Base-by-base conservation (phyloP, 1,140 invertebrate species). In the Papilio machaon region DNA sequence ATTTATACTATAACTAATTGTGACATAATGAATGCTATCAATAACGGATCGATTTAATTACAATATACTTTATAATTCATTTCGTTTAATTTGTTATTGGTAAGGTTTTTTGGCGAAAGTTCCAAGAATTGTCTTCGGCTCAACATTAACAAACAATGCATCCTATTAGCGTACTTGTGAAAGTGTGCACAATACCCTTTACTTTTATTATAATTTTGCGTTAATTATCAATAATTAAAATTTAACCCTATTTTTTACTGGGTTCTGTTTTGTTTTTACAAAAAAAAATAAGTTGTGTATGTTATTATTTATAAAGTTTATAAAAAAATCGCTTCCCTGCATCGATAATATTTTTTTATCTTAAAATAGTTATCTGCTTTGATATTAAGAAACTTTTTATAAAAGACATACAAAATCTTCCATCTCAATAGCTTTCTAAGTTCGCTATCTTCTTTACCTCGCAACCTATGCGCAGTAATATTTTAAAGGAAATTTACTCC, bases 131-230 rank as follows among this genome's bases (percentile, higher is more conserved):
- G 83, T 84, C 83, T 67, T 77, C 83, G 82, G 81, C 79, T 82
- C 84, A 43, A 43, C 7, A 88, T 82, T 90, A 89, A 90, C 87
- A 89, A 89, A 23, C 83, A 84, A 84, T 89, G 86, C 89, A 87
- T 86, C 89, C 84, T 87, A 87, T 88, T 92, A 87, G 87, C 90
- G 91, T 92, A 91, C 86, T 64, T 87, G 92, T 90, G 91, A 93
- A 92, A 93, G 91, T 85, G 90, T 93, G 89, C 87, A 91, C 89
- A 87, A 90, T 30, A 30, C 23, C 23, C 23, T 30, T 30, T 92
- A 90, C 89, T 80, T 87, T 84, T 78, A 64, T 82, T 83, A 83
- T 76, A 81, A 78, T 83, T 84, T 82, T 82, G 77, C 84, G 88
- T 80, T 60, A 84, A 78, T 52, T 73, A 85, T 83, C 86, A 70